A percentile compares a stretch with the other conserved stretches of the same genome.
Evolutionary conservation across 2,888 invertebrate genomes (phyloP).

Genomic region (Mystacides longicornis): DNA sequence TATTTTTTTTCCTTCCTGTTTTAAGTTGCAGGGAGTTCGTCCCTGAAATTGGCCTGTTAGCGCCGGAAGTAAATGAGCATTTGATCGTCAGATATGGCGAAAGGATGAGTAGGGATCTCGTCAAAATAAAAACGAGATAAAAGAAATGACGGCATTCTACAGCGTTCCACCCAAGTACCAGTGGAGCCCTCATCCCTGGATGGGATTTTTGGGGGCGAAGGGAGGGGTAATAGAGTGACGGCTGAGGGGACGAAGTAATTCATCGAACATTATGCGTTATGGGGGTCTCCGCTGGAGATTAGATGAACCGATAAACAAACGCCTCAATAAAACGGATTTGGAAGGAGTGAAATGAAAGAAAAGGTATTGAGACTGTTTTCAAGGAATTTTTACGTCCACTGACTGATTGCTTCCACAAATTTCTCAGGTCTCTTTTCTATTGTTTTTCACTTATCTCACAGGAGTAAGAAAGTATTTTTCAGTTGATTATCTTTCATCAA

Average conservation of each 20-base stretch:
- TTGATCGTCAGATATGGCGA: slow-evolving; percentile 17
- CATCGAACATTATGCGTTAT: slow-evolving; percentile 5
- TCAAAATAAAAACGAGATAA: slow-evolving; percentile 17
- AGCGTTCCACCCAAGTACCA: slow-evolving; percentile 1
- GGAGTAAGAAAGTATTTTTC: too few species aligned
- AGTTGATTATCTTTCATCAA: too few species aligned
- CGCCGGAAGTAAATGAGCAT: slow-evolving; percentile 19
- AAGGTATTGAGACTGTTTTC: too few species aligned
- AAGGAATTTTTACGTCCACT: too few species aligned
- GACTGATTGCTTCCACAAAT: too few species aligned
- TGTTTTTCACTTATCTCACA: too few species aligned
- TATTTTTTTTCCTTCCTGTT: too few species aligned
- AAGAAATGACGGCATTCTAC: slow-evolving; percentile 10
- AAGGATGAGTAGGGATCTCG: slow-evolving; percentile 6
- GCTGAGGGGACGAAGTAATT: slow-evolving; percentile 4
- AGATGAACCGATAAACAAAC: slow-evolving; percentile 6
- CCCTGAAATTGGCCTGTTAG: slow-evolving; percentile 10
- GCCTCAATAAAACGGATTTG: slow-evolving; percentile 4
- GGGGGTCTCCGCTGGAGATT: neutral
- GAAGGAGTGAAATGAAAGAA: neutral
- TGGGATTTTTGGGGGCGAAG: neutral
- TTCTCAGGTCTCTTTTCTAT: too few species aligned
- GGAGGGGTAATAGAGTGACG: neutral
- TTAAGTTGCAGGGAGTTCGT: too few species aligned
- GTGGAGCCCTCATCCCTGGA: neutral